Evolutionary conservation across 2,113 vertebrate genomes (phyloP), one percentile per base, ranked within the genome.

Genomic region (Aphelocoma coerulescens): DNA sequence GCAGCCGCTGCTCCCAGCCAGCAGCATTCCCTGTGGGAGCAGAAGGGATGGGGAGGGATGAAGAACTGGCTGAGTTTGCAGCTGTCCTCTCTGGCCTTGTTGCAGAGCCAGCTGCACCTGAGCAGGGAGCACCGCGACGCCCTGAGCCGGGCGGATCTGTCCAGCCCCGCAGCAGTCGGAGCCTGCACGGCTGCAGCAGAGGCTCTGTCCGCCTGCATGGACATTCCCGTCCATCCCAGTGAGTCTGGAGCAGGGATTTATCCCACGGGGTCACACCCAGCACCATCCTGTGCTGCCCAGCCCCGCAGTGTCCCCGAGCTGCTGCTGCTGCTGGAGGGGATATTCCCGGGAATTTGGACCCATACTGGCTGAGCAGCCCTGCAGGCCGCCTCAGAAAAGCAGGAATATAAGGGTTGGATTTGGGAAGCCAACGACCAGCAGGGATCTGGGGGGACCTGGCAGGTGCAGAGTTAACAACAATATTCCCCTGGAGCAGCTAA

Each of bases 141-240:
- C 52, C 76, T 97, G 80, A 85, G 80, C 59, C n/a, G 1, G 22
- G 91, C 74, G 21, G 95, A 97, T 17, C 96, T 97, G 37, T 94
- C 91, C 51, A 92, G 78, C 57, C 89, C 91, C 28, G 59, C n/a
- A 1, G 17, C 62, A 3, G 4, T 95, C 28, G 11, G 52, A 78
- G 79, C 88, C 84, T 97, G 96, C 57, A n/a, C 35, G 44, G 80
- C 65, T 32, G 97, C 97, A 5, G 95, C 65, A 8, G 69, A 72
- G 41, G 95, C 92, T 51, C 91, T 97, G 12, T 48, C 86, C 46
- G 23, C 9, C 91, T 97, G 95, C 91, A 91, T 92, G 91, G 87
- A 28, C 10, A 5, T 55, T 18, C 93, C 65, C 71, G 24, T 95
- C 21, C 89, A 84, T 2, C 88, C 96, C 0, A 68, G 97, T 97